Evolutionary conservation across 2,888 invertebrate species (phyloP).

Genomic region (Orchesellides sinensis): DNA sequence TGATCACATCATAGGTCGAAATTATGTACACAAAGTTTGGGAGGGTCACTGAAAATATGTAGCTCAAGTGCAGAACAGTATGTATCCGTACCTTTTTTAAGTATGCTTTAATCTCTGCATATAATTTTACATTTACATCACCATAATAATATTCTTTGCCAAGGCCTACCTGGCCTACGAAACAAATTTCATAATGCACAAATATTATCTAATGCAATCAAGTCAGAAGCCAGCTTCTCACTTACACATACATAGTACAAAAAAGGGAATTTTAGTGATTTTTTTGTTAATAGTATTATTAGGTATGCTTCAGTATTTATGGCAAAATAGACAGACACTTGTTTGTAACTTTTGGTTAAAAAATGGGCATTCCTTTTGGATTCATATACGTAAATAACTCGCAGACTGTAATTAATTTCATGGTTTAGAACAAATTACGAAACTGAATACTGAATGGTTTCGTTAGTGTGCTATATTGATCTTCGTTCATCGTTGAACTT

Average conservation of each 20-base stretch:
- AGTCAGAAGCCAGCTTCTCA: background rate
- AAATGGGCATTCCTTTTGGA: background rate
- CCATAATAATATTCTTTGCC: constrained; percentile 32
- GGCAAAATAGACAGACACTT: background rate
- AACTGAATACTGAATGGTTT: no score
- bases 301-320: constrained; percentile 1
- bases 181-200: constrained; percentile 4
- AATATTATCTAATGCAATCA: background rate
- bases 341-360: constrained; percentile 28
- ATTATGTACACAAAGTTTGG: no score
- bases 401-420: constrained; percentile 34
- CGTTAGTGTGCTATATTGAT: constrained; percentile 8
- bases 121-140: background rate
- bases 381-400: background rate
- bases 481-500: background rate
- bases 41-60: no score
- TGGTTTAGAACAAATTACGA: constrained; percentile 31
- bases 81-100: background rate
- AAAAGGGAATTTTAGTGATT: background rate
- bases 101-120: background rate
- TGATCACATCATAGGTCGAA: no score
- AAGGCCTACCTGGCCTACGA: constrained; percentile 29
- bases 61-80: constrained; percentile 22
- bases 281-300: constrained; percentile 11
- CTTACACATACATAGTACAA: background rate